Percentiles rank a stretch among this genome's conserved stretches.
Conservation (phyloP, 2,113 vertebrate species). For the Boleophthalmus pectinirostris region DNA sequence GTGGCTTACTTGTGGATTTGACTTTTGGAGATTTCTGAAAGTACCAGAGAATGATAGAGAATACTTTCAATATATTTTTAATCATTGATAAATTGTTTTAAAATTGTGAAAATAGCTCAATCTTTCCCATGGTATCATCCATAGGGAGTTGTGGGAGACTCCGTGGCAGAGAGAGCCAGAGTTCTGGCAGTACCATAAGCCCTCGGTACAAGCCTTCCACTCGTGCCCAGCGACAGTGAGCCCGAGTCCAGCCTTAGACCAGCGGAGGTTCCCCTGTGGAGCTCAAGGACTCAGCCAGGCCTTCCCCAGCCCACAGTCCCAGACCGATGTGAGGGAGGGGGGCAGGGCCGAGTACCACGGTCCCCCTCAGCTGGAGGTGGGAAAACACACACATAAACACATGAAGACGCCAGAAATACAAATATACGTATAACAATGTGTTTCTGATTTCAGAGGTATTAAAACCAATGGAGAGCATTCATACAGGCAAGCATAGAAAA, state of each 20-base stretch:
- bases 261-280: constrained; percentile 51
- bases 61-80: no score
- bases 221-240: constrained; percentile 70
- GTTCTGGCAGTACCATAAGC: constrained; percentile 68
- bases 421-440: no score
- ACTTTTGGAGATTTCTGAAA: no score
- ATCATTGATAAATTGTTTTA: no score
- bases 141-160: not conserved
- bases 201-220: constrained; percentile 58
- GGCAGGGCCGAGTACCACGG: constrained; percentile 76
- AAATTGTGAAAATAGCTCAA: no score
- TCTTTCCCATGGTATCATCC: not conserved
- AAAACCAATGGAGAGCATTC: not conserved
- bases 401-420: no score
- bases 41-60: no score
- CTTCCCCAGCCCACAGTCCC: constrained; percentile 67
- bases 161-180: constrained; percentile 71
- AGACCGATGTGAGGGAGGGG: constrained; percentile 74
- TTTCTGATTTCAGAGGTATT: no score
- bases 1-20: no score
- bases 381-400: not conserved
- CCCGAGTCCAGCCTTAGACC: constrained; percentile 59
- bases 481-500: no score
- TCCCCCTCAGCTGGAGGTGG: constrained; percentile 35
- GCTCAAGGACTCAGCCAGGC: constrained; percentile 40